Evolutionary conservation across 37 sponge, comb jelly and placozoan genomes (phyloP).

Genomic region (Halisarca cf. caerulea): DNA sequence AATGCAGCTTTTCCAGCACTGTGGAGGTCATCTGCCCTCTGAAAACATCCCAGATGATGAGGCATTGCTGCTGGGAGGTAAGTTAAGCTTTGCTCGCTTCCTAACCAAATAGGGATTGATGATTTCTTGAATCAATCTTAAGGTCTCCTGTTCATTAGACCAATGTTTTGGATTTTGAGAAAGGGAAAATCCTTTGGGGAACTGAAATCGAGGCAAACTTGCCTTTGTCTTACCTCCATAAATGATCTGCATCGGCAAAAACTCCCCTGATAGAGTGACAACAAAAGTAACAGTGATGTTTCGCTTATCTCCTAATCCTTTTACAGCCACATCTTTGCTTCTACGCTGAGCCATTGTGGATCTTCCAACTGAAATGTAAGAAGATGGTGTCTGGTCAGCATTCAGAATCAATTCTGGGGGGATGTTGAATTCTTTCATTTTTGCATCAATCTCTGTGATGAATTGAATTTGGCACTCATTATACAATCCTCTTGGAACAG

Average conservation of each 20-base stretch:
- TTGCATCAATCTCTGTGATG: constrained; percentile 32
- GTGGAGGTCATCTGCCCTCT: constrained; percentile 54
- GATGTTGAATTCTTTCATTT: constrained; percentile 33
- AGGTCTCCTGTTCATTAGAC: constrained; percentile 52
- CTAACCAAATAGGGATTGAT: constrained; percentile 46
- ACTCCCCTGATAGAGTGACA: constrained; percentile 29
- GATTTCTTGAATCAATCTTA: constrained; percentile 45
- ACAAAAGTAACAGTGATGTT: constrained; percentile 53
- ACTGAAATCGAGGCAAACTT: constrained; percentile 33
- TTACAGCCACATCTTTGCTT: constrained; percentile 28
- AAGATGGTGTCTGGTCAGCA: constrained; percentile 57
- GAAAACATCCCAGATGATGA: constrained; percentile 59
- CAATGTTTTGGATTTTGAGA: constrained; percentile 44
- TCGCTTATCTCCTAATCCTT: constrained; percentile 47
- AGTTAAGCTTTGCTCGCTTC: constrained; percentile 26
- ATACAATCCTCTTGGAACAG: constrained; percentile 40
- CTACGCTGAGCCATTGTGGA: constrained; percentile 45
- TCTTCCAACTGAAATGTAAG: constrained; percentile 54
- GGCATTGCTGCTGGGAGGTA: constrained; percentile 28
- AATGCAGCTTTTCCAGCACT: constrained; percentile 29
- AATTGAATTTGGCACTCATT: constrained; percentile 35
- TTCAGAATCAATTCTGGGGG: constrained; percentile 61
- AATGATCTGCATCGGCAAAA: constrained; percentile 54
- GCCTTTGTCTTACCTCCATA: constrained; percentile 68
- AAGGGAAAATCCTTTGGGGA: constrained; percentile 39